Percentiles rank a stretch among this genome's conserved stretches.
phyloP scores from a whole-genome alignment of 2,113 vertebrate genomes.

The Callionymus lyra region DNA sequence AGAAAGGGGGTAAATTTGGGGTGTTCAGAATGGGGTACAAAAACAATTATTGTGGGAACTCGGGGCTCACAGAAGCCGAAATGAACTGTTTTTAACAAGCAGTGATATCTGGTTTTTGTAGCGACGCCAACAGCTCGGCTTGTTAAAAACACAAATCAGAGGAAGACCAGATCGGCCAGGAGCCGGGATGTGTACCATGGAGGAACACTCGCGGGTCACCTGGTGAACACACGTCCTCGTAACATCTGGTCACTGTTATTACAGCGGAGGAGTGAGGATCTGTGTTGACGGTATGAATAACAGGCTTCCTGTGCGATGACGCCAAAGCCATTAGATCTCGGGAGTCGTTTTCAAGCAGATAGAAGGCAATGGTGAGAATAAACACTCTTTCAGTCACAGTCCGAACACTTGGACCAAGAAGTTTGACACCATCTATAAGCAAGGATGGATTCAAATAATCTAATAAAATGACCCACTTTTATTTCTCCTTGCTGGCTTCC shows the following conservation, averaged over 20 bases:
- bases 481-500: no score
- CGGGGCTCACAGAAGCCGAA: not conserved
- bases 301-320: constrained; percentile 13
- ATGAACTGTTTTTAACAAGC: not conserved
- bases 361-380: no score
- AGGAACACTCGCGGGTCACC: constrained; percentile 24
- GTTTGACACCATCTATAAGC: no score
- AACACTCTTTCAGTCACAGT: no score
- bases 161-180: not conserved
- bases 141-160: not conserved
- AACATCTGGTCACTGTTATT: constrained; percentile 6
- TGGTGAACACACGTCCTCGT: constrained; percentile 12
- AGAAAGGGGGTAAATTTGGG: no score
- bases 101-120: not conserved
- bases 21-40: no score
- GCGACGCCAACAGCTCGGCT: not conserved
- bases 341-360: not conserved
- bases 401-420: no score
- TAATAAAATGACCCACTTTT: no score
- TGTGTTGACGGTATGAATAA: constrained; percentile 12
- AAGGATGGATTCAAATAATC: no score
- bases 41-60: no score
- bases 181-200: no score
- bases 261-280: constrained; percentile 10
- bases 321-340: constrained; percentile 22